phyloP scores from a whole-genome alignment of 2,113 vertebrate genomes.

The Butastur rufipennis region DNA sequence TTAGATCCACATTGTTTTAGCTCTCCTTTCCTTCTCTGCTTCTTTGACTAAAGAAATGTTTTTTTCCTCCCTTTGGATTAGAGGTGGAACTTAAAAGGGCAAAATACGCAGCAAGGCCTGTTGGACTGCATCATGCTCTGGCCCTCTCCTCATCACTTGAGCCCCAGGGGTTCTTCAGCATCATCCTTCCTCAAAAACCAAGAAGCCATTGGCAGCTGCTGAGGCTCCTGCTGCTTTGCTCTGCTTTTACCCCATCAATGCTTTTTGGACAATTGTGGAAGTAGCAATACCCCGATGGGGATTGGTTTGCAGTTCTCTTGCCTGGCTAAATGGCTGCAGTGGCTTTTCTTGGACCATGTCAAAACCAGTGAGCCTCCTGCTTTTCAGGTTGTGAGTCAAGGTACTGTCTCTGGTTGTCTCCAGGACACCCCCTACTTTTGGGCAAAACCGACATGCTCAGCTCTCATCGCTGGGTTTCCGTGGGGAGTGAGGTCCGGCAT shows the following conservation, averaged over 20 bases:
- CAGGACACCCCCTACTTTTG: too few relatives aligned
- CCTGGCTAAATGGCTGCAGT: not conserved
- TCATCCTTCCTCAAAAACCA: not conserved
- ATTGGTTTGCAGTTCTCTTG: not conserved
- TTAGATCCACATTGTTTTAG: not conserved
- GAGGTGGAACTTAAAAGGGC: not conserved
- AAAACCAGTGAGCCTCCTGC: not conserved
- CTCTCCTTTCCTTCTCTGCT: not conserved
- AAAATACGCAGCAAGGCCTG: accelerated
- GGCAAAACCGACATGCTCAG: accelerated
- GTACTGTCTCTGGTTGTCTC: not conserved
- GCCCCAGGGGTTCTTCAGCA: not conserved
- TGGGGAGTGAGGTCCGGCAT: not conserved
- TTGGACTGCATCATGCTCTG: not conserved
- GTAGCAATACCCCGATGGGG: not conserved
- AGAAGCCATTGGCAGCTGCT: not conserved
- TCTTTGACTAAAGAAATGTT: not conserved
- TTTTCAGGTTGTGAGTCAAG: not conserved
- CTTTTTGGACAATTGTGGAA: not conserved
- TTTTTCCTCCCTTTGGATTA: not conserved
- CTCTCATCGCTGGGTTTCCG: not conserved
- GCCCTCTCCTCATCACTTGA: not conserved
- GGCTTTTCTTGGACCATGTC: not conserved
- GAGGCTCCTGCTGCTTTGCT: not conserved
- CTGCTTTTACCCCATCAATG: not conserved